Evolutionary conservation across 2,888 invertebrate genomes (phyloP), one percentile per base, ranked within the genome.

Genomic region (Calliphora vomitoria): DNA sequence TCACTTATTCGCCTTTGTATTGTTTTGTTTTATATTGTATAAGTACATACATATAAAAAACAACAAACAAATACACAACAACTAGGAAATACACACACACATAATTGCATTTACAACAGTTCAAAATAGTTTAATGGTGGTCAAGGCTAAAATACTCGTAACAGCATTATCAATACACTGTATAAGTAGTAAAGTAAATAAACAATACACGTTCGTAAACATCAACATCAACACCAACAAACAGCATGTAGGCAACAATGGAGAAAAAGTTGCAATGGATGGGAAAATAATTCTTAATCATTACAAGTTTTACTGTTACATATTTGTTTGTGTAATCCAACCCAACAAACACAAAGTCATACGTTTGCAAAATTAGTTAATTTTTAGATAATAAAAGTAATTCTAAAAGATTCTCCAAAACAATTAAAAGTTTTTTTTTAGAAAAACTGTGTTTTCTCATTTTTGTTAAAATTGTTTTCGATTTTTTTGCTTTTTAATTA

Each of bases 121-220:
- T 72, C 38, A 68, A 68, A 58, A 47, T 44, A 47, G 18, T 50
- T 64, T 60, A 47, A 20, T 47, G n/a, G 20, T 25, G 58, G 79
- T 60, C 79, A 80, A 60, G 69, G 79, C 35, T 20, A 80, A 68
- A 50, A 41, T 35, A 35, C 25, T 25, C 25, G 2, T n/a, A 64
- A 18, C 18, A 38, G 35, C n/a, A 35, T 62, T 35, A 15, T 62
- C 35, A 60, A 60, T 31, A 41, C 8, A 72, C 55, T 41, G 38
- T 18, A 13, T 55, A n/a, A n/a, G n/a, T n/a, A n/a, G 50, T 60
- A 64, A 71, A n/a, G 50, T 50, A 64, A 71, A 31, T 47, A 47
- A 71, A 58, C 4, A 38, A 44, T 62, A 20, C 15, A 25, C 31
- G 8, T 15, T 18, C 13, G 50, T 11, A 72, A 31, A 41, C 6